Percentiles rank a stretch among this genome's conserved stretches.
phyloP scores from a whole-genome alignment of 2,888 invertebrate species.

The Hydrotaea cyrtoneurina region DNA sequence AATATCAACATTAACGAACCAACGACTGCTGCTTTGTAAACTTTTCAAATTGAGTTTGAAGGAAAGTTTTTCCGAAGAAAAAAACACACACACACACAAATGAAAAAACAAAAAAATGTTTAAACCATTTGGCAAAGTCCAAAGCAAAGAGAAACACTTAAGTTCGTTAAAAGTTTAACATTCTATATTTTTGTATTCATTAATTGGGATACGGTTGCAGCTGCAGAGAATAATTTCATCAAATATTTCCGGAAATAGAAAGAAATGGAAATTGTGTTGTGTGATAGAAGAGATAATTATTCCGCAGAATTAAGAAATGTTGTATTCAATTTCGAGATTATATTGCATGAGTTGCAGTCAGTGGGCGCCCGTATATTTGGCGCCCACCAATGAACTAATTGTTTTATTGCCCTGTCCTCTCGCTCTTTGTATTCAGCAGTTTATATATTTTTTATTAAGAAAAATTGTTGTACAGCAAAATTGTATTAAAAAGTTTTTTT shows the following conservation, averaged over 20 bases:
- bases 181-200: background rate
- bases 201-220: background rate
- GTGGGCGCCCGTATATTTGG: too few relatives aligned
- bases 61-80: too few relatives aligned
- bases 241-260: background rate
- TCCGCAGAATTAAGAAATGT: background rate
- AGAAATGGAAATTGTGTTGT: background rate
- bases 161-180: slow-evolving; percentile 2
- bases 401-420: background rate
- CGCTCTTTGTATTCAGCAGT: background rate
- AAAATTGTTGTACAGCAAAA: background rate
- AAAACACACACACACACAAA: too few relatives aligned
- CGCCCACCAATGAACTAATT: background rate
- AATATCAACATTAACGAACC: background rate
- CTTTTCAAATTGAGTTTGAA: slow-evolving; percentile 10
- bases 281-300: slow-evolving; percentile 7
- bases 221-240: background rate
- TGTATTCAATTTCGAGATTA: too few relatives aligned
- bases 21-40: background rate
- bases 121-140: background rate
- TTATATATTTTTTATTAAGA: background rate
- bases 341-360: too few relatives aligned
- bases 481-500: background rate
- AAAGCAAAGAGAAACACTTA: background rate
- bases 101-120: background rate